phyloP scores from a whole-genome alignment of 1,140 invertebrate genomes.

The Drosophila yakuba region DNA sequence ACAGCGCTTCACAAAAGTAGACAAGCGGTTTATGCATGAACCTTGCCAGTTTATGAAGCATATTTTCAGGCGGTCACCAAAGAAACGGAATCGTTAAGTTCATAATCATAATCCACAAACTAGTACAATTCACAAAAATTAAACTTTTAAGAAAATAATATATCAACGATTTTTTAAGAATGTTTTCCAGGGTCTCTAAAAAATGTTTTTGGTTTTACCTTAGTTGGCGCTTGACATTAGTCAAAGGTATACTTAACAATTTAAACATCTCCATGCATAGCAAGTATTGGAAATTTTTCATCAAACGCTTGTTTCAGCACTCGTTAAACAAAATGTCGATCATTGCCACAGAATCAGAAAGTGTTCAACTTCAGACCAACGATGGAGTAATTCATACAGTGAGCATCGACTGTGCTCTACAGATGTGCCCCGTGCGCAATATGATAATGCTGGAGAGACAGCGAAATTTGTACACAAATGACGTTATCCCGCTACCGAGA shows the following conservation, averaged over 20 bases:
- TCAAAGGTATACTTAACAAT: not conserved
- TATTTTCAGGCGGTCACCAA: conserved; percentile 15
- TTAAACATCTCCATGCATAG: not conserved
- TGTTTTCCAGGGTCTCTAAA: no score
- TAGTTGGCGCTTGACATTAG: not conserved
- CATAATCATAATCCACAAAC: no score
- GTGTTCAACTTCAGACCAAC: conserved; percentile 23
- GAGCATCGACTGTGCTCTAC: conserved; percentile 1
- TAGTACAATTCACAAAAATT: no score
- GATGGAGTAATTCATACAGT: conserved; percentile 25
- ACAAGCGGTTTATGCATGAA: not conserved
- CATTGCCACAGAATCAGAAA: no score
- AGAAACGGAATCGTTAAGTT: not conserved
- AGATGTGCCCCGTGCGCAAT: conserved; percentile 27
- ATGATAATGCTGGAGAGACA: conserved; percentile 25
- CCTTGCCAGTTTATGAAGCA: not conserved
- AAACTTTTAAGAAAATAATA: no score
- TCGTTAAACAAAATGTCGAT: not conserved
- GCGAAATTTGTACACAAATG: no score
- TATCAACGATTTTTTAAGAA: no score
- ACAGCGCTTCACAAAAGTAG: conserved; percentile 16
- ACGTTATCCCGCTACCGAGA: conserved; percentile 16
- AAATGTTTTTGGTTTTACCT: not conserved
- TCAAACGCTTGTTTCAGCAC: not conserved
- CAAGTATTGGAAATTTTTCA: not conserved